phyloP scores from a whole-genome alignment of 2,113 vertebrate genomes.

The Oryctolagus cuniculus region mOryCun1.1 NC_091434.1:80724001-80724500 shows the following conservation, averaged over 20 bases:
- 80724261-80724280: background rate
- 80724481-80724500: too few species aligned
- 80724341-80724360: background rate
- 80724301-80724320: background rate
- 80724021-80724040: background rate
- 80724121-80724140: background rate
- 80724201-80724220: background rate
- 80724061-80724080: constrained; percentile 34
- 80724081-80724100: background rate
- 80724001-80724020: background rate
- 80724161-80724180: background rate
- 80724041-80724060: background rate
- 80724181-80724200: background rate
- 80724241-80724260: background rate
- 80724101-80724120: background rate
- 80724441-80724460: too few species aligned
- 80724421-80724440: too few species aligned
- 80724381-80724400: background rate
- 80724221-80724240: background rate
- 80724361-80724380: background rate
- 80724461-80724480: too few species aligned
- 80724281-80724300: background rate
- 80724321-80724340: background rate
- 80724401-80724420: background rate
- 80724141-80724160: background rate